These are phyloP conservation scores for Chloromyia formosa DNA, from an alignment of 2,888 invertebrate genomes.

Conservation along the genomic window DNA sequence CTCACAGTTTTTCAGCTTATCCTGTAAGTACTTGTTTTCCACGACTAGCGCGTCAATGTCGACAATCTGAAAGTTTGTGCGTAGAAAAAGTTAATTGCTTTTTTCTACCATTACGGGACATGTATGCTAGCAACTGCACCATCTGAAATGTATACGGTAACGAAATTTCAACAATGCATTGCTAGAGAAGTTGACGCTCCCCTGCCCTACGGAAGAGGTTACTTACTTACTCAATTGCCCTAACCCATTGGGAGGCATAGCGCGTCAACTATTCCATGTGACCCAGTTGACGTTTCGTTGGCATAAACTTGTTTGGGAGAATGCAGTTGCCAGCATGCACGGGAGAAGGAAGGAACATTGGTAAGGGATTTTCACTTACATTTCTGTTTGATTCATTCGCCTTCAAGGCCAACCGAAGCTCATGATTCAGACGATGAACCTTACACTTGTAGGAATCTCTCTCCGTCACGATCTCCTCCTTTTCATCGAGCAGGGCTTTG, in stretches of 20 bases:
- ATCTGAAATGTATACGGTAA: too few relatives aligned
- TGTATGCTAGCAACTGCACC: too few relatives aligned
- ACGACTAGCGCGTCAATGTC: conserved; percentile 82
- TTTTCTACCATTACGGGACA: too few relatives aligned
- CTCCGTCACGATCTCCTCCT: conserved; percentile 82
- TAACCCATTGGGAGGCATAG: too few relatives aligned
- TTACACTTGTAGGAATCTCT: conserved; percentile 85
- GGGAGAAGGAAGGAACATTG: background rate
- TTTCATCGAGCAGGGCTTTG: conserved; percentile 82
- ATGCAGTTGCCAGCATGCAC: too few relatives aligned
- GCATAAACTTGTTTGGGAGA: too few relatives aligned
- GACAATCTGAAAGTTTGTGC: conserved; percentile 67
- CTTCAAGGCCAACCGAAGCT: conserved; percentile 75
- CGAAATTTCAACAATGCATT: background rate
- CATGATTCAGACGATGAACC: conserved; percentile 82
- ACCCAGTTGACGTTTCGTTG: too few relatives aligned
- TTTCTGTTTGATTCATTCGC: conserved; percentile 60
- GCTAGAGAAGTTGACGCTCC: too few relatives aligned
- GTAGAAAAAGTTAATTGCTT: conserved; percentile 11
- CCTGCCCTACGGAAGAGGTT: conserved; percentile 1
- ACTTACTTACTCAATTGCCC: too few relatives aligned
- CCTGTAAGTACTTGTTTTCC: conserved; percentile 87
- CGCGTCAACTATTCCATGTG: background rate
- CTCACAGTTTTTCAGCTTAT: conserved; percentile 79
- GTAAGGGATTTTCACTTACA: conserved; percentile 51